Evolutionary conservation across 2,113 vertebrate genomes (phyloP).

Genomic region (Benitochromis conjunctus): DNA sequence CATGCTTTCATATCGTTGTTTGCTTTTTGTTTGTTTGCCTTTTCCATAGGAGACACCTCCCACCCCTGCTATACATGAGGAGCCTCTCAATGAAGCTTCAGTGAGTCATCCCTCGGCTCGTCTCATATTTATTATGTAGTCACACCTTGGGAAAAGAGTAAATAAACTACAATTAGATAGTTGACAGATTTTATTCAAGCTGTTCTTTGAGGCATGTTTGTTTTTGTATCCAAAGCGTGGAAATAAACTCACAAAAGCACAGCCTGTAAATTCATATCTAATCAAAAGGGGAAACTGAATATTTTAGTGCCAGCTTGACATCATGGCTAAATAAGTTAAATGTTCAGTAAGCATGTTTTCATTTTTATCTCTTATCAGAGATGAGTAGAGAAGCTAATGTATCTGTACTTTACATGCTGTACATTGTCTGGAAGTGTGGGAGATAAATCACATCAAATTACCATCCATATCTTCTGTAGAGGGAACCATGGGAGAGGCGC

Average conservation of each 20-base stretch:
- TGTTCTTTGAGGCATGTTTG: background rate
- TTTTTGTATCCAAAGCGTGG: background rate
- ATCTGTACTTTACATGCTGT: background rate
- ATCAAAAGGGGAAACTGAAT: background rate
- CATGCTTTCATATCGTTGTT: constrained; percentile 8
- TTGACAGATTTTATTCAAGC: background rate
- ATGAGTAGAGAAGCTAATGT: background rate
- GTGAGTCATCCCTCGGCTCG: constrained; percentile 59
- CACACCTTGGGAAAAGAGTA: background rate
- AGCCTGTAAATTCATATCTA: background rate
- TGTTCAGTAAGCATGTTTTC: background rate
- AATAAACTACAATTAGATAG: background rate
- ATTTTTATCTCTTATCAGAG: background rate
- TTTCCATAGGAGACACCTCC: constrained; percentile 71
- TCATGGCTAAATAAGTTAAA: background rate
- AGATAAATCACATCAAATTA: background rate
- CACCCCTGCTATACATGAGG: constrained; percentile 75
- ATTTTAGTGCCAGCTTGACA: background rate
- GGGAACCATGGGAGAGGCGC: constrained; percentile 76
- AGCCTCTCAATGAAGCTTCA: constrained; percentile 68
- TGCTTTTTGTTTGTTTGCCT: constrained; percentile 38
- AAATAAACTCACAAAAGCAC: background rate
- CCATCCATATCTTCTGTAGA: constrained; percentile 49
- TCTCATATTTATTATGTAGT: background rate
- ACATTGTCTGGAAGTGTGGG: background rate